A percentile compares a stretch with the other conserved stretches of the same genome.
Conservation (phyloP, 35 echinoderm and acorn worm genomes). For the Apostichopus japonicus region DNA sequence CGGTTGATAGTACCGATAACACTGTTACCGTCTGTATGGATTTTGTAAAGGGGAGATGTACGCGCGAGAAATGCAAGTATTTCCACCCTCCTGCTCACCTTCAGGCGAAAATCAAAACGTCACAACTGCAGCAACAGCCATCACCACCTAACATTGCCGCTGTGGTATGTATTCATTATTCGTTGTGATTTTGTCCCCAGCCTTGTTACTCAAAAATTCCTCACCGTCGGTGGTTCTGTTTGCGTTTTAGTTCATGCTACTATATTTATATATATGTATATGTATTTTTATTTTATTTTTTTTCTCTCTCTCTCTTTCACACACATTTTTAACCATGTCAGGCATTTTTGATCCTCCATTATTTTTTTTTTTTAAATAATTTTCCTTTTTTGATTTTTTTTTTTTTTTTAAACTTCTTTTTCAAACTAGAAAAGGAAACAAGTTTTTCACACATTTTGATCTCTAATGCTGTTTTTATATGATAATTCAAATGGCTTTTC, state of each 20-base stretch:
- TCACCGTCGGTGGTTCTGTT: not conserved
- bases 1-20: conserved; percentile 93
- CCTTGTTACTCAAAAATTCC: conserved; percentile 33
- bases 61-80: conserved; percentile 99
- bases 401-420: too few relatives aligned
- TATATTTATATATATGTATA: too few relatives aligned
- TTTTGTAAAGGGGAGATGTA: conserved; percentile 96
- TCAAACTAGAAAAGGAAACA: too few relatives aligned
- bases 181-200: conserved; percentile 32
- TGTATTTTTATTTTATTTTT: not conserved
- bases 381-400: too few relatives aligned
- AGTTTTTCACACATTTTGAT: too few relatives aligned
- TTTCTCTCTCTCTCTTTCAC: not conserved
- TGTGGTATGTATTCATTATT: conserved; percentile 63
- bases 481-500: too few relatives aligned
- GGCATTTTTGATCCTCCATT: too few relatives aligned
- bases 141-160: conserved; percentile 64
- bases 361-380: too few relatives aligned
- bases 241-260: not conserved
- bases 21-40: conserved; percentile 99
- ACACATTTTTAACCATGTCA: too few relatives aligned
- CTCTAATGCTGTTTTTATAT: too few relatives aligned
- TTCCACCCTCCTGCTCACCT: conserved; percentile 99
- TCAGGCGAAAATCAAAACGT: conserved; percentile 97
- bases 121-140: conserved; percentile 74